Base-by-base conservation (phyloP, 2,113 vertebrate genomes). In the Sminthopsis crassicaudata region DNA sequence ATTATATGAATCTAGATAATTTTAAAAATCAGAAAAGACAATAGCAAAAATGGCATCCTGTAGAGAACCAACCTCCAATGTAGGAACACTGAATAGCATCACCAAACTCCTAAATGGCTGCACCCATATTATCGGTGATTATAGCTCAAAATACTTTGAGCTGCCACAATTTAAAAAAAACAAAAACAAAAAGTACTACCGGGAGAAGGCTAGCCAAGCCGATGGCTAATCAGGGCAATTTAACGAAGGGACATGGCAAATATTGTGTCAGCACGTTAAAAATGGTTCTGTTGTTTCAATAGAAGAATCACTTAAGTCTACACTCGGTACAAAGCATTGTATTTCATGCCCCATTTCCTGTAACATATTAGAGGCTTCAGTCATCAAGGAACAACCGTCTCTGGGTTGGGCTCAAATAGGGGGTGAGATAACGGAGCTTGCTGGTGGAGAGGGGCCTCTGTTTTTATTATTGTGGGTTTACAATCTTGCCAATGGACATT, bases 331-430 rank as follows among this genome's bases (percentile, higher is more conserved):
- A 94, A 96, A 98, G 97, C 94, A 98, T 95, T 97, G 60, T 93
- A 98, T 98, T 98, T 98, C 98, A 98, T 92, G 98, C 97, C 98
- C 98, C 98, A 98, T 98, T 99, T 98, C 84, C 97, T 97, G 97
- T 97, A 97, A 98, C 98, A 98, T 98, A 98, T 98, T 98, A 98
- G 97, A 67, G 98, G 98, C 93, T 96, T 98, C 98, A 98, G 96
- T 97, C 98, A 98, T 98, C 98, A 98, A 98, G 98, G 98, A 98
- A 98, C 97, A 96, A 97, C 94, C 94, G 96, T 94, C 92, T 94
- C 97, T 94, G 95, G 46, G 92, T 94, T 92, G 94, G 54, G 92
- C n/a, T 94, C 95, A 25, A 76, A 90, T 25, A 24, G 7, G 12
- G 46, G n/a, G 84, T 91, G 23, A 36, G 90, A 42, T 27, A 90